A percentile compares a stretch with the other conserved stretches of the same genome.
phyloP scores from a whole-genome alignment of 2,113 vertebrate genomes.

The Lasiurus borealis region DNA sequence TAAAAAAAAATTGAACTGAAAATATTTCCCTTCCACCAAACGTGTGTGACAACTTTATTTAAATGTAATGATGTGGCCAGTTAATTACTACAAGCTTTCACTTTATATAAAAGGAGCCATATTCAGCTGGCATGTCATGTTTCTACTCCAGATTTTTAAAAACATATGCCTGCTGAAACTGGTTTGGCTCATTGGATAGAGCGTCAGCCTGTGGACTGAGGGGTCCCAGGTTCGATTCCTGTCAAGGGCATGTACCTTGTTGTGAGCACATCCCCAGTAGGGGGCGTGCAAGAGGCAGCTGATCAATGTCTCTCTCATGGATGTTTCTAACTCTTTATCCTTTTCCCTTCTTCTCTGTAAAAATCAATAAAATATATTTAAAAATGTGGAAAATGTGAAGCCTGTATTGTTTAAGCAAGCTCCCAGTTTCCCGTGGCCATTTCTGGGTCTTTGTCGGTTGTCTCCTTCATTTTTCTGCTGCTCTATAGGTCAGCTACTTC shows the following conservation, averaged over 20 bases:
- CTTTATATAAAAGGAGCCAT: background rate
- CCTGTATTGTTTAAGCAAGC: background rate
- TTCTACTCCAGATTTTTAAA: background rate
- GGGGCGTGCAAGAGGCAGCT: too few species aligned
- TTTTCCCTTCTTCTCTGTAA: too few species aligned
- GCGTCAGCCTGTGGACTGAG: too few species aligned
- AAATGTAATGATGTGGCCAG: background rate
- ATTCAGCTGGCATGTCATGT: background rate
- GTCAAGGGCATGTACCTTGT: too few species aligned
- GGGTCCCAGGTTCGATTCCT: too few species aligned
- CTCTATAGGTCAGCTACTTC: background rate
- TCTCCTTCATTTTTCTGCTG: background rate
- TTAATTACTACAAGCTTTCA: background rate
- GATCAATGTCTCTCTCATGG: too few species aligned
- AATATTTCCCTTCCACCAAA: background rate
- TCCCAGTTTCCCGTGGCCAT: background rate
- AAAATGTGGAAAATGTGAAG: background rate
- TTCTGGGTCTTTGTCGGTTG: background rate
- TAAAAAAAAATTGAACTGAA: background rate
- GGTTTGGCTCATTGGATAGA: too few species aligned
- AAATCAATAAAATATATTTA: too few species aligned
- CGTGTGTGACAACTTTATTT: slow-evolving; percentile 19
- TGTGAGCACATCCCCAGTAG: too few species aligned
- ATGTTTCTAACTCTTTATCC: too few species aligned
- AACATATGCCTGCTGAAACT: too few species aligned